Percentiles rank a stretch among this genome's conserved stretches.
Evolutionary conservation across 2,888 invertebrate genomes (phyloP).

Genomic region (Lingula anatina): DNA sequence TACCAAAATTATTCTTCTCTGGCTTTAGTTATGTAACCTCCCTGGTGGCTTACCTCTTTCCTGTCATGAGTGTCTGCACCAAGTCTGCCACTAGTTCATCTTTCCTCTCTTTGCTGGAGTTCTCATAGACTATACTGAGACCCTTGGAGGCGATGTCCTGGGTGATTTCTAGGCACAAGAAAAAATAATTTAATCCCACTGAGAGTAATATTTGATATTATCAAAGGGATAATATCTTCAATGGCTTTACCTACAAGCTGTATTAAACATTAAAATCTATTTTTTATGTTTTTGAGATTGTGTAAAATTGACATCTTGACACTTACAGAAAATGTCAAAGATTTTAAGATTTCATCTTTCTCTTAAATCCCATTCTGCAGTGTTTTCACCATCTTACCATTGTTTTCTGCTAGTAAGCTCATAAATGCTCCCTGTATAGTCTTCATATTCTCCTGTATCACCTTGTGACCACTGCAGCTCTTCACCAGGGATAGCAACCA

Average conservation of each 20-base stretch:
- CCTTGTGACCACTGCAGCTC: slow-evolving; percentile 68
- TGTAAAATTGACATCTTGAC: too few relatives aligned
- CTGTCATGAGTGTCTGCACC: slow-evolving; percentile 77
- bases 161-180: slow-evolving; percentile 66
- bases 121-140: slow-evolving; percentile 79
- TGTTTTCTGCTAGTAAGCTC: slow-evolving; percentile 80
- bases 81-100: slow-evolving; percentile 71
- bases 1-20: too few relatives aligned
- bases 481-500: slow-evolving; percentile 83
- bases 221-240: too few relatives aligned
- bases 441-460: slow-evolving; percentile 64
- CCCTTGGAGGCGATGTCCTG: slow-evolving; percentile 92
- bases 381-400: slow-evolving; percentile 68
- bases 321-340: too few relatives aligned
- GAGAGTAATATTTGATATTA: too few relatives aligned
- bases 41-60: slow-evolving; percentile 58
- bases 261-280: too few relatives aligned
- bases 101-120: slow-evolving; percentile 68
- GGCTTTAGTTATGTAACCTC: too few relatives aligned
- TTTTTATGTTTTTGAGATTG: too few relatives aligned
- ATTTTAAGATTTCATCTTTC: too few relatives aligned
- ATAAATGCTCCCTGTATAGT: slow-evolving; percentile 78
- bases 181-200: neutral
- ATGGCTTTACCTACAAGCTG: too few relatives aligned
- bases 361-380: too few relatives aligned